Percentiles rank a stretch among this genome's conserved stretches.
Conservation (phyloP, 2,888 invertebrate species). For the Epistrophe grossulariae region DNA sequence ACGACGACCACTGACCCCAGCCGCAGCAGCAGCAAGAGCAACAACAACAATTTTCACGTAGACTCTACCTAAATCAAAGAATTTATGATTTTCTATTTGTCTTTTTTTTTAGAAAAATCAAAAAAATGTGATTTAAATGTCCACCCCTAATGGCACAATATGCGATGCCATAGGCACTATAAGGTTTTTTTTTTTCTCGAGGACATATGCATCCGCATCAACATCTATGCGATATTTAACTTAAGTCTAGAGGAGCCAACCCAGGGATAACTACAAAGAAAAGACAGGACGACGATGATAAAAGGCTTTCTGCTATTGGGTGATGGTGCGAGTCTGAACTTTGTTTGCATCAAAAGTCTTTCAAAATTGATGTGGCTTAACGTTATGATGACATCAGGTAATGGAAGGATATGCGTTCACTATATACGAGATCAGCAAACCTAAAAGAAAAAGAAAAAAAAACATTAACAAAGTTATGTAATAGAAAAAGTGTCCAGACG, state of each 20-base stretch:
- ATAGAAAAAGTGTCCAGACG: slow-evolving; percentile 59
- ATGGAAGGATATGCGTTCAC: slow-evolving; percentile 69
- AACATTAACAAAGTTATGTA: slow-evolving; percentile 31
- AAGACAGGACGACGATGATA: slow-evolving; percentile 66
- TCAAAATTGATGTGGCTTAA: slow-evolving; percentile 71
- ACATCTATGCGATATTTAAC: slow-evolving; percentile 39
- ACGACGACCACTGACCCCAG: slow-evolving; percentile 47
- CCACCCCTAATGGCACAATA: slow-evolving; percentile 65
- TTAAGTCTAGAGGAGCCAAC: slow-evolving; percentile 46
- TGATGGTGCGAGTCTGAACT: slow-evolving; percentile 45
- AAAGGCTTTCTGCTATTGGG: slow-evolving; percentile 59
- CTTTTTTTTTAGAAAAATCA: slow-evolving; percentile 47
- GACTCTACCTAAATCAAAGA: slow-evolving; percentile 69
- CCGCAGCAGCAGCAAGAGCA: neutral
- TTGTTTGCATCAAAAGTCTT: slow-evolving; percentile 67
- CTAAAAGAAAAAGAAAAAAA: neutral
- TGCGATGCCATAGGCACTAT: slow-evolving; percentile 66
- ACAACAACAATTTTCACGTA: slow-evolving; percentile 51
- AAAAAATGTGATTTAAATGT: slow-evolving; percentile 73
- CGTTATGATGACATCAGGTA: slow-evolving; percentile 69
- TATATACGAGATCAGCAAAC: slow-evolving; percentile 46
- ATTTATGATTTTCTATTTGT: slow-evolving; percentile 64
- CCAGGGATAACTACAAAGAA: slow-evolving; percentile 49
- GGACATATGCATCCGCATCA: slow-evolving; percentile 53
- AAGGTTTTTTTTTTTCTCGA: slow-evolving; percentile 32